Percentiles rank a stretch among this genome's conserved stretches.
Evolutionary conservation across 2,888 invertebrate species (phyloP).

Genomic region (Chrysotoxum bicinctum): DNA sequence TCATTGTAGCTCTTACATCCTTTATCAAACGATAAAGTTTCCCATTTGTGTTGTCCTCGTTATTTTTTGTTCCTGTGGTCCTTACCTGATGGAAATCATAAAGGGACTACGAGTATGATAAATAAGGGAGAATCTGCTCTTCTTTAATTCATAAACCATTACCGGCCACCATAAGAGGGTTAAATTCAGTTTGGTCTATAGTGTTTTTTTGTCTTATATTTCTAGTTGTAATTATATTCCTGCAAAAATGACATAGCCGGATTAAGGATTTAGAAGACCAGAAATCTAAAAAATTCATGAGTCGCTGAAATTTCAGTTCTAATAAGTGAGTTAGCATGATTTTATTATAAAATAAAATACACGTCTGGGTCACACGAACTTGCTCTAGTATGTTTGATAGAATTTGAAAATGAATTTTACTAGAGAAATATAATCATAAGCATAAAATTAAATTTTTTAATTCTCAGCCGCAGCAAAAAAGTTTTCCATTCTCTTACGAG

Average conservation of each 20-base stretch:
- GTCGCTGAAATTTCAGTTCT: too few species aligned
- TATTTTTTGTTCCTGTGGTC: background rate
- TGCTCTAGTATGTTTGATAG: too few species aligned
- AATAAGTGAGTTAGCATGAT: too few species aligned
- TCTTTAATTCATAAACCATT: constrained; percentile 43
- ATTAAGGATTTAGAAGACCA: background rate
- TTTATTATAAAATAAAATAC: too few species aligned
- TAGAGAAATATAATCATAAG: too few species aligned
- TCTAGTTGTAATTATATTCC: background rate
- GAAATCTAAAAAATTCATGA: too few species aligned
- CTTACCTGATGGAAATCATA: constrained; percentile 8
- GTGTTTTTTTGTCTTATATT: background rate
- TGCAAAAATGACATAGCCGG: background rate
- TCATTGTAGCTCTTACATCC: background rate
- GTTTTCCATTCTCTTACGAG: too few species aligned
- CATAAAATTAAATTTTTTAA: too few species aligned
- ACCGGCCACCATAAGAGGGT: constrained; percentile 4
- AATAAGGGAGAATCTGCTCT: constrained; percentile 9
- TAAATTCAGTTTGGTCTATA: background rate
- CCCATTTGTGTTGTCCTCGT: background rate
- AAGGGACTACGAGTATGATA: background rate
- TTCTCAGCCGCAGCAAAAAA: too few species aligned
- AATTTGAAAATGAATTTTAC: too few species aligned
- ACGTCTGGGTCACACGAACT: too few species aligned
- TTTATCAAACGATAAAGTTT: constrained; percentile 2